Conservation (phyloP, 2,113 vertebrate genomes). For the Chaetops frenatus region DNA sequence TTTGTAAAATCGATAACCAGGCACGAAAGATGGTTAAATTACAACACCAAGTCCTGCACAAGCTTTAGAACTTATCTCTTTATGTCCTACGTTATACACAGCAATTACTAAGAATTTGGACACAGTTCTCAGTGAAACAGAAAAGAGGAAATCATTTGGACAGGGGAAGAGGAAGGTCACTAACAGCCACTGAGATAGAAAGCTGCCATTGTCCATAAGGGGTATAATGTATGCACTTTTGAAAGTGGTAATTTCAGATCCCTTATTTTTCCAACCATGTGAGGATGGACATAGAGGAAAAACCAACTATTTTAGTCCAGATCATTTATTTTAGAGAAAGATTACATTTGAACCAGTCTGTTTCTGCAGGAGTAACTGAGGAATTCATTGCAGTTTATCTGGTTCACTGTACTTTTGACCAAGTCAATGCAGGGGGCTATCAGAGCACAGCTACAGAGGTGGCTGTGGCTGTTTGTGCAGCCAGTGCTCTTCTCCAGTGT, state of each 20-base stretch:
- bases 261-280: not conserved
- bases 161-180: not conserved
- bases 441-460: not conserved
- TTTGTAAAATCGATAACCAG: not conserved
- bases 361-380: not conserved
- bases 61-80: not conserved
- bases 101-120: not conserved
- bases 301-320: not conserved
- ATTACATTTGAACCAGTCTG: not conserved
- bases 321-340: not conserved
- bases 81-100: not conserved
- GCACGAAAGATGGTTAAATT: slow-evolving; percentile 20
- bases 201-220: not conserved
- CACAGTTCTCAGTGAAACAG: not conserved
- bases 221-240: not conserved
- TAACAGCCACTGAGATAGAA: not conserved
- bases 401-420: not conserved
- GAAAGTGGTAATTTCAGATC: not conserved
- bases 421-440: not conserved
- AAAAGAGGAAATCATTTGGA: not conserved
- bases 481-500: not conserved
- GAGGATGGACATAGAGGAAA: not conserved
- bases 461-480: not conserved
- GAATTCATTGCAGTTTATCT: not conserved
- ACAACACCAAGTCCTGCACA: slow-evolving; percentile 35